Conservation (phyloP, 2,888 invertebrate species). For the Drosophila planitibia region DNA sequence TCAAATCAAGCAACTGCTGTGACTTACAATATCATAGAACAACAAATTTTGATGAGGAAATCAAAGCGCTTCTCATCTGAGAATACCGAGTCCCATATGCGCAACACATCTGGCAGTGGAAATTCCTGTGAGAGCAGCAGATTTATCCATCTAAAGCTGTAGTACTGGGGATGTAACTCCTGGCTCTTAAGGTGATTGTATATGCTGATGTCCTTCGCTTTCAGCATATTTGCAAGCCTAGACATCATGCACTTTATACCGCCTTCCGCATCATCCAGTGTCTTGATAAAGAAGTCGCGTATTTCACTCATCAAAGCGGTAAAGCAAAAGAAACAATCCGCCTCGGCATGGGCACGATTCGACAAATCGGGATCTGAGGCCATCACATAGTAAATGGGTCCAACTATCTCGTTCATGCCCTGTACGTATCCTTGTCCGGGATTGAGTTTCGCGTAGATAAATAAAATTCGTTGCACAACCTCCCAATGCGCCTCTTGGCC, state of each 20-base stretch:
- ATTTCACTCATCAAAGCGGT: conserved; percentile 99
- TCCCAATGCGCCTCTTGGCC: conserved; percentile 99
- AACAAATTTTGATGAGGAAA: conserved; percentile 96
- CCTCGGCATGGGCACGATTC: conserved; percentile 96
- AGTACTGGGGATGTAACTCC: conserved; percentile 97
- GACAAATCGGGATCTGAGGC: conserved; percentile 94
- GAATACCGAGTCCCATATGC: conserved; percentile 98
- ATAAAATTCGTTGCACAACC: conserved; percentile 97
- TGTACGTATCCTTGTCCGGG: conserved; percentile 98
- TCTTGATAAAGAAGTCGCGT: conserved; percentile 98
- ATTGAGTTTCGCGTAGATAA: conserved; percentile 98
- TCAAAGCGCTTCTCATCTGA: conserved; percentile 95
- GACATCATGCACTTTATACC: conserved; percentile 97
- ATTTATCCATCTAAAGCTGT: conserved; percentile 98
- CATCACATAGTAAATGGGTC: conserved; percentile 98
- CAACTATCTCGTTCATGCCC: conserved; percentile 99
- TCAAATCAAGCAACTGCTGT: no score
- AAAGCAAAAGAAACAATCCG: conserved; percentile 99
- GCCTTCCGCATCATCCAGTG: conserved; percentile 95
- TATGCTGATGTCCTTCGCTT: conserved; percentile 91
- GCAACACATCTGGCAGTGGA: conserved; percentile 97
- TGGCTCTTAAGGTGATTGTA: conserved; percentile 92
- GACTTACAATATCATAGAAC: conserved; percentile 98
- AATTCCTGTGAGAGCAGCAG: conserved; percentile 98
- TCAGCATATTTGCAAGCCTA: conserved; percentile 91